Conservation (phyloP, 1,140 invertebrate species). For the Zophobas atratus region DNA sequence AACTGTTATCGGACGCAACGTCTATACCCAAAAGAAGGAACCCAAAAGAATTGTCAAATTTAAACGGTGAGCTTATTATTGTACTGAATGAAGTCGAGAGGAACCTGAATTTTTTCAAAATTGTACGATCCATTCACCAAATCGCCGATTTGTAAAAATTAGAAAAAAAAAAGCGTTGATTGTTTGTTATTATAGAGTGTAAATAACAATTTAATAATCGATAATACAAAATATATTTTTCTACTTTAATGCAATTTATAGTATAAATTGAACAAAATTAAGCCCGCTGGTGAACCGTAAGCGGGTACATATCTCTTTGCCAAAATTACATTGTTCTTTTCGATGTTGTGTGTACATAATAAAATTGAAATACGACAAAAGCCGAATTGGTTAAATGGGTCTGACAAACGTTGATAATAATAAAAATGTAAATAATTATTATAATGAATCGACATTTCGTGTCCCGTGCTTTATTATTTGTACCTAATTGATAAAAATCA, state of each 20-base stretch:
- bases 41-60: conserved; percentile 17
- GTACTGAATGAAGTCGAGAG: conserved; percentile 12
- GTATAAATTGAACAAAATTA: conserved; percentile 33
- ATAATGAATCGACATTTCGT: conserved; percentile 35
- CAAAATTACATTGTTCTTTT: conserved; percentile 45
- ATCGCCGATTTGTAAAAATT: conserved; percentile 32
- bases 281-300: conserved; percentile 4
- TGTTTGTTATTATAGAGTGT: conserved; percentile 41
- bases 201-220: conserved; percentile 42
- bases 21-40: background rate
- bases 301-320: conserved; percentile 45
- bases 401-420: conserved; percentile 29
- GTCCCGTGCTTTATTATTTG: conserved; percentile 23
- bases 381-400: conserved; percentile 28
- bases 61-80: conserved; percentile 21
- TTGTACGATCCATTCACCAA: conserved; percentile 36
- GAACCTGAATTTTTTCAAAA: conserved; percentile 15
- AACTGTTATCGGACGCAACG: conserved; percentile 13
- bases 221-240: conserved; percentile 37
- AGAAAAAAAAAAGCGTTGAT: conserved; percentile 28
- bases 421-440: conserved; percentile 35
- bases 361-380: conserved; percentile 15
- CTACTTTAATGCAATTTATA: conserved; percentile 38
- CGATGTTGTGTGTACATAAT: conserved; percentile 47
- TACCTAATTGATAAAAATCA: conserved; percentile 15